Conservation (phyloP, 1,140 invertebrate species). For the Ooceraea biroi region DNA sequence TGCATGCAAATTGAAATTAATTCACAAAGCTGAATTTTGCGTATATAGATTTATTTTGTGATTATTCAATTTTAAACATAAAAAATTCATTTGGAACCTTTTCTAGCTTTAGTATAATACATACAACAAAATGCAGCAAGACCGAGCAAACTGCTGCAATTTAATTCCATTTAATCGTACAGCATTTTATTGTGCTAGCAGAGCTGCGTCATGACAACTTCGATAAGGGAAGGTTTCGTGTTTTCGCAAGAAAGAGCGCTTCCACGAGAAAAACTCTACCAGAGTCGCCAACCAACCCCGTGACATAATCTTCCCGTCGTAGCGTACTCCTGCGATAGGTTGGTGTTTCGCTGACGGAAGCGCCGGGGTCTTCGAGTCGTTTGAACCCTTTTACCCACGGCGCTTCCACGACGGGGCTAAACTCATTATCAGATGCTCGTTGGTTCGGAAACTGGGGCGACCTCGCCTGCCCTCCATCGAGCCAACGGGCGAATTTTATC, state of each 20-base stretch:
- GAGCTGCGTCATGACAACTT: too few species aligned
- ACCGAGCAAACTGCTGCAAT: too few species aligned
- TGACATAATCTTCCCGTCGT: slow-evolving; percentile 4
- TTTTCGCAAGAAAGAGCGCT: background rate
- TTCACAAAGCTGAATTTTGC: too few species aligned
- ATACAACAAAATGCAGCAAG: too few species aligned
- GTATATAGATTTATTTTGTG: too few species aligned
- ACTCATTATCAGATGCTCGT: slow-evolving; percentile 66
- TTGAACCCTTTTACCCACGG: slow-evolving; percentile 52
- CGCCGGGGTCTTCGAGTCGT: slow-evolving; percentile 31
- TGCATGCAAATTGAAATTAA: too few species aligned
- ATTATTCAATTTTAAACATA: too few species aligned
- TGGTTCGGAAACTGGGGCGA: slow-evolving; percentile 64
- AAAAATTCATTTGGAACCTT: too few species aligned
- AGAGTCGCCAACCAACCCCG: background rate
- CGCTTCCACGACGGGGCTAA: slow-evolving; percentile 50
- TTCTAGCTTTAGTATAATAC: too few species aligned
- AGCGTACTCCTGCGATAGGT: slow-evolving; percentile 6
- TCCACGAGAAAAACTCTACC: background rate
- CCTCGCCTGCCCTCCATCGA: slow-evolving; percentile 56
- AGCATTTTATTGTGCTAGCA: too few species aligned
- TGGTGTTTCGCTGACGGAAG: slow-evolving; percentile 35
- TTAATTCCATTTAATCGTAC: too few species aligned
- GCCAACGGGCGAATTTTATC: slow-evolving; percentile 62
- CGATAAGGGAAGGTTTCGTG: background rate